These are phyloP conservation scores for Siniperca undulata DNA, from an alignment of 2,797 vertebrate species.

Conservation along the genomic window DNA sequence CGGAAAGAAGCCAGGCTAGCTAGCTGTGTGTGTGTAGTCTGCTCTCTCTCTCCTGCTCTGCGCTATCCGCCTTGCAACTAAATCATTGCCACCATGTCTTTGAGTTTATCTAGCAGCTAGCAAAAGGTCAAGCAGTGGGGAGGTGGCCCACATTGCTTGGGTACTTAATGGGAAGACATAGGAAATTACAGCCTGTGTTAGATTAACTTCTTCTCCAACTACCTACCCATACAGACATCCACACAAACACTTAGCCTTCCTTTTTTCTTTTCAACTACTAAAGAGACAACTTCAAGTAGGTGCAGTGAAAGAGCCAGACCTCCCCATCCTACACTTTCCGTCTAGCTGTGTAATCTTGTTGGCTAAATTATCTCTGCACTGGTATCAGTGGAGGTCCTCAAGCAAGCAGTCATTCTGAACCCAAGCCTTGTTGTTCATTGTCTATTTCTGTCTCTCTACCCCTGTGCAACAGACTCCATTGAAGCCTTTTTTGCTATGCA, in stretches of 20 bases:
- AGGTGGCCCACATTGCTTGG: conserved; percentile 51
- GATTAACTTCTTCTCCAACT: conserved; percentile 43
- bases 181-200: conserved; percentile 74
- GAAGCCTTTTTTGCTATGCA: conserved; percentile 50
- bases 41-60: conserved; percentile 40
- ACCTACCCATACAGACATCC: conserved; percentile 31
- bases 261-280: conserved; percentile 31
- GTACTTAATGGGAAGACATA: conserved; percentile 73
- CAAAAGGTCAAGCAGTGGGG: conserved; percentile 81
- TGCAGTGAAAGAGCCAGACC: conserved; percentile 46
- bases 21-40: conserved; percentile 33
- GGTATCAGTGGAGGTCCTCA: conserved; percentile 67
- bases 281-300: conserved; percentile 36
- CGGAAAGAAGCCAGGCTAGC: conserved; percentile 51
- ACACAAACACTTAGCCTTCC: conserved; percentile 13
- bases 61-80: conserved; percentile 58
- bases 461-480: conserved; percentile 45
- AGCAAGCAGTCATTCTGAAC: conserved; percentile 65
- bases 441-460: conserved; percentile 46
- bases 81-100: conserved; percentile 78
- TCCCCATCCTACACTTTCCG: conserved; percentile 12
- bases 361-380: conserved; percentile 68
- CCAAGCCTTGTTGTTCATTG: conserved; percentile 61
- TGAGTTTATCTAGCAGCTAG: conserved; percentile 77
- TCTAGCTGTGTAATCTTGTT: conserved; percentile 62